These are phyloP conservation scores for Phymanthus crucifer DNA, from an alignment of 92 coral and sea anemone species.

Conservation along the genomic window DNA sequence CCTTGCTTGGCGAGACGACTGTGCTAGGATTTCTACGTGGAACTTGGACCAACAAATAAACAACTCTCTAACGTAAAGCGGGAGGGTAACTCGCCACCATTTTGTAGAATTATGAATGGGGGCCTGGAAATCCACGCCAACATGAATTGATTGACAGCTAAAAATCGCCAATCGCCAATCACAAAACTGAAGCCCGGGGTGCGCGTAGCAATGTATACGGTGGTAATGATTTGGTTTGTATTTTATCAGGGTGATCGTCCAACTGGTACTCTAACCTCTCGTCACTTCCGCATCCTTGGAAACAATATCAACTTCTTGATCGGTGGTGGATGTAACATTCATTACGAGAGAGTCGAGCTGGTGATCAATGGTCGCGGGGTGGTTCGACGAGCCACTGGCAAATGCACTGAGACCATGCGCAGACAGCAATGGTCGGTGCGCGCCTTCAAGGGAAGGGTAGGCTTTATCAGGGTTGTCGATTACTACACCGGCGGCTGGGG, in stretches of 20 bases:
- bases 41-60: no score
- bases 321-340: constrained; percentile 53
- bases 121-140: no score
- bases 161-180: no score
- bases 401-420: constrained; percentile 48
- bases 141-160: no score
- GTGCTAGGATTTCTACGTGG: no score
- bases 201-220: no score
- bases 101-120: no score
- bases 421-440: constrained; percentile 55
- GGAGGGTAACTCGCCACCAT: no score
- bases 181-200: no score
- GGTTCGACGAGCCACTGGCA: constrained; percentile 50
- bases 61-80: no score
- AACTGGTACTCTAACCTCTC: constrained; percentile 44
- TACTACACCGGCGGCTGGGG: constrained; percentile 62
- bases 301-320: constrained; percentile 52
- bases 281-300: constrained; percentile 50
- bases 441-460: constrained; percentile 41
- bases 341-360: constrained; percentile 46
- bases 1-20: no score
- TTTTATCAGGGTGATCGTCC: constrained; percentile 53
- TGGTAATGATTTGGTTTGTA: no score
- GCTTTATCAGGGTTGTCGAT: constrained; percentile 55
- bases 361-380: constrained; percentile 59